A percentile compares a stretch with the other conserved stretches of the same genome.
phyloP scores from a whole-genome alignment of 92 coral and sea anemone species.

The Zoanthus gigantus region DNA sequence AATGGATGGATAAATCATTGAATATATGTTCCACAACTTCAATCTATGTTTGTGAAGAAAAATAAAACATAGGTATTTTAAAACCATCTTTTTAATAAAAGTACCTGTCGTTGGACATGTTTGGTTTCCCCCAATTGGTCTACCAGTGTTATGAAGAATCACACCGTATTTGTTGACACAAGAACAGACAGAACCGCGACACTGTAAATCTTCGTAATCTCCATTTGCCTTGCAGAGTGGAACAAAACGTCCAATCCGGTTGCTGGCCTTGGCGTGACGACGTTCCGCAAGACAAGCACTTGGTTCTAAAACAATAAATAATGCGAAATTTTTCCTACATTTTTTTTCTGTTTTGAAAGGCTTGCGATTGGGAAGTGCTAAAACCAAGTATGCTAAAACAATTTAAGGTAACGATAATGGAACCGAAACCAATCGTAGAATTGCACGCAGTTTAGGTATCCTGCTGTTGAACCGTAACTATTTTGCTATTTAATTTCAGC shows the following conservation, averaged over 20 bases:
- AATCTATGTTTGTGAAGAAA: neutral
- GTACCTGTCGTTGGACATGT: slow-evolving; percentile 37
- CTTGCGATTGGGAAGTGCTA: too few relatives aligned
- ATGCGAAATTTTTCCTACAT: neutral
- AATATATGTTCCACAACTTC: too few relatives aligned
- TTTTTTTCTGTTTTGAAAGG: too few relatives aligned
- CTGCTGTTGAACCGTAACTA: too few relatives aligned
- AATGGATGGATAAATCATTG: too few relatives aligned
- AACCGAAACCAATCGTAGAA: too few relatives aligned
- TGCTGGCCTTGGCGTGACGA: neutral
- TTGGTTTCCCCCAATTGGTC: slow-evolving; percentile 3
- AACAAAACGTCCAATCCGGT: slow-evolving; percentile 68
- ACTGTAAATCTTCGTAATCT: slow-evolving; percentile 79
- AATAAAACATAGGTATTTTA: too few relatives aligned
- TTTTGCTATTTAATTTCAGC: too few relatives aligned
- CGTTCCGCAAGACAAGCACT: slow-evolving; percentile 23
- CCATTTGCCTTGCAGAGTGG: slow-evolving; percentile 84
- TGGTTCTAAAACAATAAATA: slow-evolving; percentile 12
- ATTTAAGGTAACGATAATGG: too few relatives aligned
- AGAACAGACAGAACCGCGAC: slow-evolving; percentile 79
- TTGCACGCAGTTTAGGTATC: too few relatives aligned
- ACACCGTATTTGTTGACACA: slow-evolving; percentile 65
- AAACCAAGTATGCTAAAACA: too few relatives aligned
- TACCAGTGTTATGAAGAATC: slow-evolving; percentile 13
- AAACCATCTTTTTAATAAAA: neutral